Percentiles rank a stretch among this genome's conserved stretches.
Evolutionary conservation across 2,113 vertebrate species (phyloP).

Genomic region (Amphiprion ocellaris): DNA sequence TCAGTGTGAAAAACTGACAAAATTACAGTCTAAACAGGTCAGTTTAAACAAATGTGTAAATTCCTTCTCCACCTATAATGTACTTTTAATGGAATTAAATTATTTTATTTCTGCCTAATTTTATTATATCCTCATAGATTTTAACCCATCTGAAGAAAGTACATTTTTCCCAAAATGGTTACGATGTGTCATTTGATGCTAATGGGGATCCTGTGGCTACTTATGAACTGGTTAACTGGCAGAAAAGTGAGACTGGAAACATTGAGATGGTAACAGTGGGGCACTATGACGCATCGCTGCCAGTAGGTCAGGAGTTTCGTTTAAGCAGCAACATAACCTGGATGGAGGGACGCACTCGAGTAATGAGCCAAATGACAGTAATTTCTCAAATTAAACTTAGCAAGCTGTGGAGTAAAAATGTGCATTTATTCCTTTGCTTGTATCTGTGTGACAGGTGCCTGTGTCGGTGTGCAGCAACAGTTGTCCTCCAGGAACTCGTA

Average conservation of each 20-base stretch:
- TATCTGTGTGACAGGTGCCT: slow-evolving; percentile 22
- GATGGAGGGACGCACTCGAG: slow-evolving; percentile 58
- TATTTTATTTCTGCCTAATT: rapidly evolving
- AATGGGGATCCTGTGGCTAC: slow-evolving; percentile 78
- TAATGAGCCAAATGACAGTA: slow-evolving; percentile 1
- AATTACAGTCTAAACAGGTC: slow-evolving; percentile 70
- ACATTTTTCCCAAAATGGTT: slow-evolving; percentile 71
- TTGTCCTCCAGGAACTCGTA: slow-evolving; percentile 76
- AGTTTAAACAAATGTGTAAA: background rate
- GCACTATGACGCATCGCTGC: slow-evolving; percentile 72
- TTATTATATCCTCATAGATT: slow-evolving; percentile 53
- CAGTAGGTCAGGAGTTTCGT: slow-evolving; percentile 62
- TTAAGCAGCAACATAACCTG: slow-evolving; percentile 73
- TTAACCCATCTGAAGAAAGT: slow-evolving; percentile 70
- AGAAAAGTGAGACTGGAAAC: slow-evolving; percentile 50
- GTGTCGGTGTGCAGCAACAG: slow-evolving; percentile 76
- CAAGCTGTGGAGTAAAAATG: background rate
- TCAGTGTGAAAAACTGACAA: slow-evolving; percentile 59
- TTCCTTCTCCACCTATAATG: background rate
- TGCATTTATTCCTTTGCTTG: background rate
- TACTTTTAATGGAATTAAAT: background rate
- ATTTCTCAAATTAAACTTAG: background rate
- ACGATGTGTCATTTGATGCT: slow-evolving; percentile 75
- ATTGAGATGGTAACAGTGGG: slow-evolving; percentile 73
- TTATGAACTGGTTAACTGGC: slow-evolving; percentile 83